A percentile compares a stretch with the other conserved stretches of the same genome.
Evolutionary conservation across 2,797 vertebrate species (phyloP).

Genomic region (Silurus lanzhouensis): DNA sequence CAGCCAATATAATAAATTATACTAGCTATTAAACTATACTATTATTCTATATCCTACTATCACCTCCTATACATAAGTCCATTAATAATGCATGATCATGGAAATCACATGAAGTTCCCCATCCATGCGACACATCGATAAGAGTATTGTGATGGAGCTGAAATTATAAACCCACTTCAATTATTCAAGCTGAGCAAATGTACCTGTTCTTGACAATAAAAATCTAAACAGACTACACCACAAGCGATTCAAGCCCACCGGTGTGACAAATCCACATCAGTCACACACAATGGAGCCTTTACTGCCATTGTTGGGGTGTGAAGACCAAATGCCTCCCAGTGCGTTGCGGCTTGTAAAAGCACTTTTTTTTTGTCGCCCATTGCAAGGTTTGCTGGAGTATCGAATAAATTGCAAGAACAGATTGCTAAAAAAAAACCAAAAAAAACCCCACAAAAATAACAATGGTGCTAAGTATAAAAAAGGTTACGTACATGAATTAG

Average conservation of each 20-base stretch:
- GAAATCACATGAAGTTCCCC: constrained; percentile 56
- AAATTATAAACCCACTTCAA: constrained; percentile 74
- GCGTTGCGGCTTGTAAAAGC: constrained; percentile 68
- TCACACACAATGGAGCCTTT: constrained; percentile 75
- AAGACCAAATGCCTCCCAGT: constrained; percentile 71
- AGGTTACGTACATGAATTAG: not conserved
- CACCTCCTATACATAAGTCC: constrained; percentile 50
- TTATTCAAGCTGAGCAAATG: constrained; percentile 70
- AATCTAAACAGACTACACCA: constrained; percentile 62
- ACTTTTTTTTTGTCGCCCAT: constrained; percentile 35
- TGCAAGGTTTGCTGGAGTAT: not conserved
- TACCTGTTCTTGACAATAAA: constrained; percentile 63
- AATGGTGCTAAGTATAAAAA: not conserved
- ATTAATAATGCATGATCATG: constrained; percentile 74
- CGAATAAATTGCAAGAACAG: not conserved
- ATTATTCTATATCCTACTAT: constrained; percentile 52
- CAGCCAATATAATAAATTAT: constrained; percentile 60
- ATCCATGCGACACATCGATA: constrained; percentile 65
- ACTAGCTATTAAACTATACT: too few species aligned
- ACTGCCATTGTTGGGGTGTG: constrained; percentile 73
- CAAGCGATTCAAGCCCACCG: constrained; percentile 36
- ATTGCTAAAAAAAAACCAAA: not conserved
- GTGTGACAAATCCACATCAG: constrained; percentile 78
- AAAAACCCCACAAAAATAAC: not conserved
- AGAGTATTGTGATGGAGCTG: constrained; percentile 65